A percentile compares a stretch with the other conserved stretches of the same genome.
Conservation (phyloP, 2,113 vertebrate genomes). For the Rissa tridactyla region DNA sequence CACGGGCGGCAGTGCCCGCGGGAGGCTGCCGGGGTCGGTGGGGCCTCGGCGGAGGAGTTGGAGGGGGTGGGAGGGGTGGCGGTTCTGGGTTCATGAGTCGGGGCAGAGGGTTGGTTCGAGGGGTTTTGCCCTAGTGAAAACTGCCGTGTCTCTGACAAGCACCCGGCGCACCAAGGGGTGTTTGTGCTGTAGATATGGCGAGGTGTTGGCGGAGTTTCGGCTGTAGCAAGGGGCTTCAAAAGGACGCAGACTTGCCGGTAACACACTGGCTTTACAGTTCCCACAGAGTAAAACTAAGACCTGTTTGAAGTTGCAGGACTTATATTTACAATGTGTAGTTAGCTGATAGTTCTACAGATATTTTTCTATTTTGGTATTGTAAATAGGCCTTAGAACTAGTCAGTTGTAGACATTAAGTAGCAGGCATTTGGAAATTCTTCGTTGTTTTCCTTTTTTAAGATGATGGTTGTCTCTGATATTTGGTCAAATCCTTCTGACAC, state of each 20-base stretch:
- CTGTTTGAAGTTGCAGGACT: rapidly evolving
- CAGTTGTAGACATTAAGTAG: background rate
- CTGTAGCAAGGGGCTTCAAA: too few relatives aligned
- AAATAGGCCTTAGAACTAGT: background rate
- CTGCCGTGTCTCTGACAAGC: background rate
- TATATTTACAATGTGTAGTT: rapidly evolving
- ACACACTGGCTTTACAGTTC: rapidly evolving
- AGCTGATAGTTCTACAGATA: rapidly evolving
- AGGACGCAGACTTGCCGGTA: rapidly evolving
- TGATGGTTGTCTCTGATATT: rapidly evolving
- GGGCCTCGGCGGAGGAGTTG: too few relatives aligned
- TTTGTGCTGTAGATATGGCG: rapidly evolving
- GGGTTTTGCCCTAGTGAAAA: too few relatives aligned
- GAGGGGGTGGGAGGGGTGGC: too few relatives aligned
- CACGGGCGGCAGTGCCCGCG: rapidly evolving
- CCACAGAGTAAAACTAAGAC: rapidly evolving
- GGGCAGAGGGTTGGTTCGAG: too few relatives aligned
- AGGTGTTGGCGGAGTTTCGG: rapidly evolving
- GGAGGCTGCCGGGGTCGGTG: background rate
- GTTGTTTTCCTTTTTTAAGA: background rate
- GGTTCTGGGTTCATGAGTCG: rapidly evolving
- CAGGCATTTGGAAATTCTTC: background rate
- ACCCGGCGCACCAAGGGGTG: rapidly evolving
- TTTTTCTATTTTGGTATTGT: rapidly evolving
- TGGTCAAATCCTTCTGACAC: background rate